phyloP scores from a whole-genome alignment of 2,888 invertebrate species.

The Axea sp. region DNA sequence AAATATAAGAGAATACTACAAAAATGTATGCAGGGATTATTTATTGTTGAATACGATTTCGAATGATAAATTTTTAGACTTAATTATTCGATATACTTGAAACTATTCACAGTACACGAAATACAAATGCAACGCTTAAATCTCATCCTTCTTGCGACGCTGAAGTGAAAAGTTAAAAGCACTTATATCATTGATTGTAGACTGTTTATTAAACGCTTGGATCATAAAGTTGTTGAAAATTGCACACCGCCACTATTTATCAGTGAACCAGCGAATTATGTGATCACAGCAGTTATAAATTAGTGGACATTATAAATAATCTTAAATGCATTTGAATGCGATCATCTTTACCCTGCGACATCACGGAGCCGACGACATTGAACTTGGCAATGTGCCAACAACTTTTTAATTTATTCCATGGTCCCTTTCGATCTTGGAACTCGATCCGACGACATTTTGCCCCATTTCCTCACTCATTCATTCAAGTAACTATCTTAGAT shows the following conservation, averaged over 20 bases:
- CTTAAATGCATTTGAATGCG: slow-evolving; percentile 44
- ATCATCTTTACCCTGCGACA: slow-evolving; percentile 42
- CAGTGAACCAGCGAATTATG: slow-evolving; percentile 35
- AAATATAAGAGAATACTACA: too few species aligned
- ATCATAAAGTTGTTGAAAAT: slow-evolving; percentile 32
- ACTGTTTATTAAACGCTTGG: slow-evolving; percentile 30
- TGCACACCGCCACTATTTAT: slow-evolving; percentile 23
- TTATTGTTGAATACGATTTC: too few species aligned
- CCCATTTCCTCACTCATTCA: slow-evolving; percentile 42
- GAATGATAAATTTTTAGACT: too few species aligned
- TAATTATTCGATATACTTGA: too few species aligned
- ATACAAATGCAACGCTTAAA: not conserved
- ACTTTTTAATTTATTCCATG: slow-evolving; percentile 66
- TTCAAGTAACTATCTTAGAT: slow-evolving; percentile 41
- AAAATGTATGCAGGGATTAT: too few species aligned
- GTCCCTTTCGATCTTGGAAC: slow-evolving; percentile 53
- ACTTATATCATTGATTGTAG: slow-evolving; percentile 11
- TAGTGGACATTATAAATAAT: slow-evolving; percentile 52
- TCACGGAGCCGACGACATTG: slow-evolving; percentile 65
- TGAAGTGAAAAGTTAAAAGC: slow-evolving; percentile 12
- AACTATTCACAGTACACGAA: too few species aligned
- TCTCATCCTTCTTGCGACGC: slow-evolving; percentile 3
- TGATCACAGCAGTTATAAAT: slow-evolving; percentile 40
- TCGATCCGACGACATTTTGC: slow-evolving; percentile 54
- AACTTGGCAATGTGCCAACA: slow-evolving; percentile 70